Evolutionary conservation across 1,140 invertebrate genomes (phyloP).

Genomic region (Probaryconus sp.): DNA sequence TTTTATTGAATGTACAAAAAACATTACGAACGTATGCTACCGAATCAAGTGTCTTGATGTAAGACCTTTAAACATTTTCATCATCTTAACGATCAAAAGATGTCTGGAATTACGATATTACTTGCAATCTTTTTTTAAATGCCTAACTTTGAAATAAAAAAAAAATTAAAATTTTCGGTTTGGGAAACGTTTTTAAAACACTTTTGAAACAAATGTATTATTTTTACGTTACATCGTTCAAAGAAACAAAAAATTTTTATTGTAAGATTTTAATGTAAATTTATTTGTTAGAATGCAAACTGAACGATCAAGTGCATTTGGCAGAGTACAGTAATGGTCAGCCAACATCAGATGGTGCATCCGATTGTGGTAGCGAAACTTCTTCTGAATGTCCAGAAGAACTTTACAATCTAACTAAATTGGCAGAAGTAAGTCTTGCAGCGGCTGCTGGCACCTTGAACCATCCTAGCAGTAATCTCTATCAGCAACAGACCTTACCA

Average conservation of each 20-base stretch:
- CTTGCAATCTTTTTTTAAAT: no score
- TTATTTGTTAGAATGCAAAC: slow-evolving; percentile 70
- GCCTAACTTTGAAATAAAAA: no score
- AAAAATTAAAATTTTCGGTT: no score
- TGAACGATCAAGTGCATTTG: slow-evolving; percentile 69
- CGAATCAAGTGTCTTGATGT: no score
- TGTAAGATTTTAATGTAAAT: background rate
- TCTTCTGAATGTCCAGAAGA: slow-evolving; percentile 82
- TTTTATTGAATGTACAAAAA: no score
- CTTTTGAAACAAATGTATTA: no score
- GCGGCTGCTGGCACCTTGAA: slow-evolving; percentile 80
- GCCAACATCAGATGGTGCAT: slow-evolving; percentile 74
- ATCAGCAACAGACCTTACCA: slow-evolving; percentile 65
- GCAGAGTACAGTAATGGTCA: slow-evolving; percentile 71
- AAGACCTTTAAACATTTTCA: no score
- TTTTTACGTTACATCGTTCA: background rate
- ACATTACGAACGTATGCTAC: no score
- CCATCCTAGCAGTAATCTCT: slow-evolving; percentile 67
- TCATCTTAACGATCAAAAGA: no score
- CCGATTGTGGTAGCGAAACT: slow-evolving; percentile 75
- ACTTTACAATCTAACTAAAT: slow-evolving; percentile 85
- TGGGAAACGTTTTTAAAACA: no score
- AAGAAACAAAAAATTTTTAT: background rate
- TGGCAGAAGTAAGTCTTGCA: slow-evolving; percentile 85
- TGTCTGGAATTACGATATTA: no score